Evolutionary conservation across 35 echinoderm and acorn worm genomes (phyloP).

Genomic region (Patiria miniata): DNA sequence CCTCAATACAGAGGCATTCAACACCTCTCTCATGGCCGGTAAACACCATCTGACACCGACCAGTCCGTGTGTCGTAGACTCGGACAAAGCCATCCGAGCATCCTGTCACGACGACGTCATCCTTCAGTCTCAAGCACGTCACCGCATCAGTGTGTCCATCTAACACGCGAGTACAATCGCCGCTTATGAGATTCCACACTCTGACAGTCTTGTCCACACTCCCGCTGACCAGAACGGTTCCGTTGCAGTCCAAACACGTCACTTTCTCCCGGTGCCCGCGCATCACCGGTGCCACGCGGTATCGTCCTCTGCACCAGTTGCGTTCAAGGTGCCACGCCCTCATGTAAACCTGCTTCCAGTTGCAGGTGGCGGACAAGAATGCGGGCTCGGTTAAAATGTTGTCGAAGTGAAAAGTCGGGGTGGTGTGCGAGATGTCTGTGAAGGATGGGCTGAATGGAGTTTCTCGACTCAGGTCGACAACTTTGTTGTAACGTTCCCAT

Average conservation of each 20-base stretch:
- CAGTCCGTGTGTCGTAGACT: conserved; percentile 52
- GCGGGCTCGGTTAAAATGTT: not conserved
- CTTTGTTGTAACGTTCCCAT: conserved; percentile 38
- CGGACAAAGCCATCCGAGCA: conserved; percentile 55
- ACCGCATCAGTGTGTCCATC: conserved; percentile 78
- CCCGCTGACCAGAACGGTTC: conserved; percentile 51
- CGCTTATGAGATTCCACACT: conserved; percentile 64
- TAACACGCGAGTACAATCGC: conserved; percentile 54
- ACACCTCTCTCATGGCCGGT: conserved; percentile 51
- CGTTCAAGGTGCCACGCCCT: conserved; percentile 63
- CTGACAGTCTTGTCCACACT: conserved; percentile 72
- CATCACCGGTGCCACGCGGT: conserved; percentile 52
- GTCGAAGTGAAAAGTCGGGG: conserved; percentile 44
- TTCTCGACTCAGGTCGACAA: conserved; percentile 25
- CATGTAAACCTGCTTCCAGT: conserved; percentile 78
- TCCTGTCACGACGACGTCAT: conserved; percentile 51
- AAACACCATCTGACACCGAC: conserved; percentile 36
- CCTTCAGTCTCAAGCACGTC: conserved; percentile 73
- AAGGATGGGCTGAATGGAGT: conserved; percentile 23
- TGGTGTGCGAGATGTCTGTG: conserved; percentile 34
- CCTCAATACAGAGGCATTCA: conserved; percentile 43
- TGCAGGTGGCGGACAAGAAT: conserved; percentile 36
- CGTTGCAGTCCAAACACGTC: conserved; percentile 57
- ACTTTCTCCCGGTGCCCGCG: conserved; percentile 61
- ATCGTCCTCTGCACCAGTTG: conserved; percentile 61